Evolutionary conservation across 2,888 invertebrate genomes (phyloP).

Genomic region (Seira musarum): DNA sequence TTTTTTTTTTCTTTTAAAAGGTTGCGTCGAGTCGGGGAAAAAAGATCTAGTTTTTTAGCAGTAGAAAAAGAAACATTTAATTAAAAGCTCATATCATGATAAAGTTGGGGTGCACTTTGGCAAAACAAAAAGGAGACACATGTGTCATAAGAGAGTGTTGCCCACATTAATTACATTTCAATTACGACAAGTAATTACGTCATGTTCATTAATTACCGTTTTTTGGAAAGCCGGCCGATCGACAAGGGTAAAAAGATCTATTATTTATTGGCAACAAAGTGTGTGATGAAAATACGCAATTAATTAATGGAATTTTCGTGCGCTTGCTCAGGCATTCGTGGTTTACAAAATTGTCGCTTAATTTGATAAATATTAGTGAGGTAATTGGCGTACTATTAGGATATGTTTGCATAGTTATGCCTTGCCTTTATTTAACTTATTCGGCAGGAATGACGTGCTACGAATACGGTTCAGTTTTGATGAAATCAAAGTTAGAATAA

Average conservation of each 20-base stretch:
- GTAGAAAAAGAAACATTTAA: not conserved
- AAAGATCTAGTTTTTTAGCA: conserved; percentile 6
- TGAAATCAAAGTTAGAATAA: too few relatives aligned
- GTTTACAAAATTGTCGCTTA: not conserved
- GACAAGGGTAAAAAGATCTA: conserved; percentile 4
- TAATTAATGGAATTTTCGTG: not conserved
- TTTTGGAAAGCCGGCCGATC: not conserved
- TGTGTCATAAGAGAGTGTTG: conserved; percentile 27
- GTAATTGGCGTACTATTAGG: too few relatives aligned
- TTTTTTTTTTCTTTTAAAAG: not conserved
- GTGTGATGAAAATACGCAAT: conserved; percentile 28
- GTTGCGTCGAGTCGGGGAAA: not conserved
- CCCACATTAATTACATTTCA: conserved; percentile 25
- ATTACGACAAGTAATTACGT: conserved; percentile 26
- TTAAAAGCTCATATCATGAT: not conserved
- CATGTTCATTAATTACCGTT: conserved; percentile 21
- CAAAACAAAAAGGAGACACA: not conserved
- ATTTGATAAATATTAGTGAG: not conserved
- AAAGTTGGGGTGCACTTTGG: not conserved
- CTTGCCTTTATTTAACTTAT: too few relatives aligned
- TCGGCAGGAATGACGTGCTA: too few relatives aligned
- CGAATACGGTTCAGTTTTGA: too few relatives aligned
- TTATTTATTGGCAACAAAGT: not conserved
- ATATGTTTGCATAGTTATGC: too few relatives aligned
- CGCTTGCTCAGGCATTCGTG: too few relatives aligned